Base-by-base conservation (phyloP, 2,888 invertebrate species). In the Cheilosia pagana region DNA sequence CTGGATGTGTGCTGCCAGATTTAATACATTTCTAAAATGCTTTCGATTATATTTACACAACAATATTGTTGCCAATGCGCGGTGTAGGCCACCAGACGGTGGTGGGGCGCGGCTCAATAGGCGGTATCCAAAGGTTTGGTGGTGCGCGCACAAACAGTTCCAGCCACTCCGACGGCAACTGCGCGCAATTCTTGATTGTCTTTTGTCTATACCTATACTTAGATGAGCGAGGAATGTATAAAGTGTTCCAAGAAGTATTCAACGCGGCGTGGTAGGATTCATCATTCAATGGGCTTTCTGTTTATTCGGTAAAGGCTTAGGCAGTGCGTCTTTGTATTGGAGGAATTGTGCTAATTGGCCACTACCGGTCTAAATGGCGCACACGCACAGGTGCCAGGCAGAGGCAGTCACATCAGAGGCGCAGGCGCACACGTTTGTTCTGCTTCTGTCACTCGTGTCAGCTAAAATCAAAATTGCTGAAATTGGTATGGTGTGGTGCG, bases 331-430 rank as follows among this genome's bases (percentile, higher is more conserved):
- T 25, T 0, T 16, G n/a, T n/a, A 90, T 89, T 87, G 86, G 65
- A 68, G 89, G 90, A 88, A 90, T 91, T 90, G 89, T 89, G 89
- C 90, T 91, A 90, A 90, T 90, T 90, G 90, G 90, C 90, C 88
- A 89, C 91, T 91, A 90, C 91, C 91, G 91, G 90, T 91, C 85
- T 62, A 10, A 78, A 67, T 77, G 67, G 43, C 10, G 16, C 43
- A 43, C 53, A 50, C 50, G 48, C 31, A 31, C 63, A 78, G 78
- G 65, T 78, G 78, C 62, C 14, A 25, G 7, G 3, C 25, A 48
- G 2, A 48, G 19, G 7, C 10, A 21, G n/a, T n/a, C n/a, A n/a
- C n/a, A n/a, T n/a, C n/a, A n/a, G 16, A 71, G 43, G n/a, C 28
- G 28, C 43, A 43, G 19, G 8, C 28, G 23, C 50, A 16, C 16